Evolutionary conservation across 2,113 vertebrate genomes (phyloP).

Genomic region (Chaetorhynchus papuensis): DNA sequence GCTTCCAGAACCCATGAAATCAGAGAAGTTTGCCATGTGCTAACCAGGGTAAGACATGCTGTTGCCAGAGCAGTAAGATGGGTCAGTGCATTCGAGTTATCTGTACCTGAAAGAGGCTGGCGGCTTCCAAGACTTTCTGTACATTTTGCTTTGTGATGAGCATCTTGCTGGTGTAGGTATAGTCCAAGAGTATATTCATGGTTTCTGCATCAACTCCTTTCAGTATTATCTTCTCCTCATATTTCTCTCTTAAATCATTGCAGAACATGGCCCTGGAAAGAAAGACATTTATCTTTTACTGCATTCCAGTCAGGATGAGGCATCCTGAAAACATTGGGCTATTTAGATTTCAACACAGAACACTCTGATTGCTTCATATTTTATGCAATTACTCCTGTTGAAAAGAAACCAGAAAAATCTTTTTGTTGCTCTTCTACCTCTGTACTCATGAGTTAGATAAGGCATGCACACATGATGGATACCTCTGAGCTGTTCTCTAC

Average conservation of each 20-base stretch:
- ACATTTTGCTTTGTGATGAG: slow-evolving; percentile 91
- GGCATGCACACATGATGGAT: not conserved
- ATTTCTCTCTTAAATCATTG: slow-evolving; percentile 90
- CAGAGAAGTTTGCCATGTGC: not conserved
- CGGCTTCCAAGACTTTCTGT: slow-evolving; percentile 89
- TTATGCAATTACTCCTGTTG: not conserved
- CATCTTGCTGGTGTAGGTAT: slow-evolving; percentile 92
- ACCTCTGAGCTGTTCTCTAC: not conserved
- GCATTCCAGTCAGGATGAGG: not conserved
- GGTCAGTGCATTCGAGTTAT: not conserved
- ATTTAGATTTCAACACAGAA: slow-evolving; percentile 24
- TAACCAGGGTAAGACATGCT: not conserved
- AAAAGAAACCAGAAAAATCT: not conserved
- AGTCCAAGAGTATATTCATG: slow-evolving; percentile 89
- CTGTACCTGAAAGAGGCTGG: slow-evolving; percentile 92
- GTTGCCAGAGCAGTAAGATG: not conserved
- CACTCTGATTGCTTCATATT: slow-evolving; percentile 4
- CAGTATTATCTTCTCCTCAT: slow-evolving; percentile 87
- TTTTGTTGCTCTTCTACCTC: not conserved
- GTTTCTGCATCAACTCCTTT: slow-evolving; percentile 89
- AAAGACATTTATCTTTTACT: slow-evolving; percentile 24
- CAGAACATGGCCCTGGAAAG: slow-evolving; percentile 94
- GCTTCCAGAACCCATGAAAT: not conserved
- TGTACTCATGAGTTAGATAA: not conserved
- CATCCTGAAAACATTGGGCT: slow-evolving; percentile 19